Evolutionary conservation across 1,140 invertebrate species (phyloP).

Genomic region (Hypsibius dujardini): DNA sequence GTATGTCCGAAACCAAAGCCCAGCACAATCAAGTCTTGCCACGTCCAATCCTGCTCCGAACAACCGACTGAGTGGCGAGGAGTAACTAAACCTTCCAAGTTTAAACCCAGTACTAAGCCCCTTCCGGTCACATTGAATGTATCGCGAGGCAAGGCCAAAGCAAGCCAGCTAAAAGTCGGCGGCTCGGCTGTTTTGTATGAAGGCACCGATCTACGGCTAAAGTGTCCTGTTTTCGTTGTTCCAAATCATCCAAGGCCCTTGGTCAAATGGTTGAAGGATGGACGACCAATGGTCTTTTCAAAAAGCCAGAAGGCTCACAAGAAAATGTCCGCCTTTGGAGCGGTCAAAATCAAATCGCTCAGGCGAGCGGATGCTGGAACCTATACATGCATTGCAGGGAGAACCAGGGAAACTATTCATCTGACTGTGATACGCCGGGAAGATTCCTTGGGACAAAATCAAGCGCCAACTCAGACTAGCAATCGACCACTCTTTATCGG

Average conservation of each 20-base stretch:
- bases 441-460: neutral
- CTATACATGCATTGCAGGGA: conserved; percentile 19
- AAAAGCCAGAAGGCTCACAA: conserved; percentile 2
- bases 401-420: neutral
- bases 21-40: conserved; percentile 25
- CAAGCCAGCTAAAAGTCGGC: conserved; percentile 42
- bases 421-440: neutral
- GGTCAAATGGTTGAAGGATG: conserved; percentile 10
- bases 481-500: neutral
- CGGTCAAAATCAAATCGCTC: conserved; percentile 14
- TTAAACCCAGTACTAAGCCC: neutral
- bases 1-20: conserved; percentile 26
- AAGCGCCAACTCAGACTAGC: neutral
- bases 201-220: conserved; percentile 68
- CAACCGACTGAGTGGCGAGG: neutral
- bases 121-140: neutral
- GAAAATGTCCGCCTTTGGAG: conserved; percentile 18
- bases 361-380: conserved; percentile 14
- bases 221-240: conserved; percentile 49
- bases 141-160: no score
- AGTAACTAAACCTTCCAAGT: neutral
- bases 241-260: neutral
- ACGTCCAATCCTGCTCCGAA: conserved; percentile 20
- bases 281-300: neutral
- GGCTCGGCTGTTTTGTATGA: conserved; percentile 63